A percentile compares a stretch with the other conserved stretches of the same genome.
These are phyloP conservation scores for Phataginus tetradactyla DNA, from an alignment of 2,797 vertebrate genomes.

Conservation along the genomic window DNA sequence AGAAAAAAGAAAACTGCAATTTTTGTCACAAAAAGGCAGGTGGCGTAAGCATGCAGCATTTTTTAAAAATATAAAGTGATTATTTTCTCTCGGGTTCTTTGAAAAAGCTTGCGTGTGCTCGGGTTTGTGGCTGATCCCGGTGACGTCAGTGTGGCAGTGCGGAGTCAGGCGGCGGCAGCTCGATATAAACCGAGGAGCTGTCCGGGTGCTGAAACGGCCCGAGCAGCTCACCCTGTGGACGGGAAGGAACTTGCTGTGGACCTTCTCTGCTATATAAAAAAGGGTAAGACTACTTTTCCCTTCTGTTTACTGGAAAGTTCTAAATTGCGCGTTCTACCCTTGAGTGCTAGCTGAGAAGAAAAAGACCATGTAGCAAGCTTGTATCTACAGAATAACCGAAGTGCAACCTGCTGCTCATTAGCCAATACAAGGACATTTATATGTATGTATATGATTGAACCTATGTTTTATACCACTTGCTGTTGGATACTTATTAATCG, in stretches of 20 bases:
- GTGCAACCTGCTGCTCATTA: conserved; percentile 82
- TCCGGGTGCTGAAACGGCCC: conserved; percentile 92
- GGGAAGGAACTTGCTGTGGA: conserved; percentile 62
- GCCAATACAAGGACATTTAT: background rate
- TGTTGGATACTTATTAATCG: background rate
- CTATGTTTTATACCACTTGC: background rate
- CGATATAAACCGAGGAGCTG: conserved; percentile 91
- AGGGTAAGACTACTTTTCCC: conserved; percentile 79
- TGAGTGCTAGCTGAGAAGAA: conserved; percentile 38
- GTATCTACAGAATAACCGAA: conserved; percentile 26
- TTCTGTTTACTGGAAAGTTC: conserved; percentile 63
- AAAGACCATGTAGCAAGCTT: conserved; percentile 28
- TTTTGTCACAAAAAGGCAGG: conserved; percentile 80
- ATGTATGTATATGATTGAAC: background rate
- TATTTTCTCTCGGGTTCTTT: conserved; percentile 79
- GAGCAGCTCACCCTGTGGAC: conserved; percentile 70
- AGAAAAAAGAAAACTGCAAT: conserved; percentile 72
- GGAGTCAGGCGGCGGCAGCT: conserved; percentile 77
- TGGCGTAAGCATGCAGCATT: conserved; percentile 81
- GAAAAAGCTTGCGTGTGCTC: conserved; percentile 69
- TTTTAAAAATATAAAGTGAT: conserved; percentile 67
- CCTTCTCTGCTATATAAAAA: conserved; percentile 62
- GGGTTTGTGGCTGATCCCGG: conserved; percentile 60
- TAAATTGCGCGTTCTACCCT: conserved; percentile 3
- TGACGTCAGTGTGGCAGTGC: conserved; percentile 85